Evolutionary conservation across 2,797 vertebrate species (phyloP), one percentile per base, ranked within the genome.

Genomic region (Lepus oiostolus): DNA sequence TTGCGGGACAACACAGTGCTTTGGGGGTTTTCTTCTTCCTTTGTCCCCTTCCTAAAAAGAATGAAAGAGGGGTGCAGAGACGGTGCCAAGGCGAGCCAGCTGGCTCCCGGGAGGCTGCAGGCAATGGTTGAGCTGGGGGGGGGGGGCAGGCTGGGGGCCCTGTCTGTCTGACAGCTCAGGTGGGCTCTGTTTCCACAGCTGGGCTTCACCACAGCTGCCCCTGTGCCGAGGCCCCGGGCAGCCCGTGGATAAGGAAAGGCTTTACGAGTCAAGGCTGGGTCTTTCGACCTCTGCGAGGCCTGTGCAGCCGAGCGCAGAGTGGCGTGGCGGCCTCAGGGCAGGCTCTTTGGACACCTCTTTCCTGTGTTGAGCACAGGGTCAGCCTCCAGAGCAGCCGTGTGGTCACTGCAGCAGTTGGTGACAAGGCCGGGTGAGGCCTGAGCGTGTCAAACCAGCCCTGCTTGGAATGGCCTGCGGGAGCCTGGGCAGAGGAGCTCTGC

Each of bases 1-100:
- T 60, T 47, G 42, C 65, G 63, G 77, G 60, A 90, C 81, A 60
- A 92, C 38, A 60, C 38, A 76, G 58, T 52, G 60, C 58, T 84
- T 21, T 28, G 58, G 90, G 30, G 8, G 32, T 54, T 85, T 82
- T 62, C 38, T 74, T 83, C 19, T 26, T 70, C 19, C 22, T 62
- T 21, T 54, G 38, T 62, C 26, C 28, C 47, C 62, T 72, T 32
- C 72, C 67, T 81, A 16, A 62, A 72, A 71, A 52, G 35, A 70
- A 50, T 6, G 60, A 0, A 12, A 50, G 35, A 24, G 38, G 24
- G 22, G 13, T 10, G 24, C 8, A 38, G 86, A 85, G 68, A 87
- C 4, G 38, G 11, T 2, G 3, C 17, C 0, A 0, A 71, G 52
- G 84, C 35, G 13, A 74, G 50, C 70, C 7, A 2, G 32, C 13